These are phyloP conservation scores for Trisateles emortualis DNA, from an alignment of 2,888 invertebrate genomes.

Conservation along the genomic window DNA sequence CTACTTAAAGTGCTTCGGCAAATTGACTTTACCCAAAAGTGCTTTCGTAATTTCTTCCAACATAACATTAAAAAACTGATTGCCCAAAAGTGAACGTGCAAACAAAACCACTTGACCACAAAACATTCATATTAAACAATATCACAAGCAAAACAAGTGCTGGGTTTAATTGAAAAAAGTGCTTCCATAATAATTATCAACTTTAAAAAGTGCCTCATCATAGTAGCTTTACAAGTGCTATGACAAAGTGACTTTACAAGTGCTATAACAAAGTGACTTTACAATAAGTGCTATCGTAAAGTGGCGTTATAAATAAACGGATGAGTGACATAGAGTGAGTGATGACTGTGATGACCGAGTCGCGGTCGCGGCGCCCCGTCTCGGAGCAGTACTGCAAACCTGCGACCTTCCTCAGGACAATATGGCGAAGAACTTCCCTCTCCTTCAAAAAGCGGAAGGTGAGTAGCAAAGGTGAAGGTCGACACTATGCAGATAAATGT, in stretches of 20 bases:
- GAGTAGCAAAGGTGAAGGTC: slow-evolving; percentile 31
- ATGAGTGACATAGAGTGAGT: slow-evolving; percentile 36
- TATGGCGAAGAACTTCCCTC: slow-evolving; percentile 77
- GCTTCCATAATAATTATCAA: no score
- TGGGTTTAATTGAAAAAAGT: no score
- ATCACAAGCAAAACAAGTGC: no score
- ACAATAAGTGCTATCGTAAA: slow-evolving; percentile 8
- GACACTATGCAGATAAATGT: neutral
- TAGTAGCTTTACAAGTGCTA: neutral
- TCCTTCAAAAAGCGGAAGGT: slow-evolving; percentile 80
- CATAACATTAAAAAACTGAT: no score
- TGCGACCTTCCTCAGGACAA: slow-evolving; percentile 66
- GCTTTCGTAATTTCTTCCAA: no score
- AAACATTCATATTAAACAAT: no score
- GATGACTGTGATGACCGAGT: slow-evolving; percentile 81
- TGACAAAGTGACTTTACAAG: neutral
- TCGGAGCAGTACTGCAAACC: slow-evolving; percentile 68
- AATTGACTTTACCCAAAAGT: neutral
- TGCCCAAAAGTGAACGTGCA: no score
- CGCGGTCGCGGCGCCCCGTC: slow-evolving; percentile 61
- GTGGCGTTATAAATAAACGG: slow-evolving; percentile 13
- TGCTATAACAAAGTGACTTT: slow-evolving; percentile 7
- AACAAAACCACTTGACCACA: no score
- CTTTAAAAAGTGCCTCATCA: no score
- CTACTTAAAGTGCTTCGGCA: neutral